Conservation (phyloP, 2,797 vertebrate genomes). For the Nasua narica region DNA sequence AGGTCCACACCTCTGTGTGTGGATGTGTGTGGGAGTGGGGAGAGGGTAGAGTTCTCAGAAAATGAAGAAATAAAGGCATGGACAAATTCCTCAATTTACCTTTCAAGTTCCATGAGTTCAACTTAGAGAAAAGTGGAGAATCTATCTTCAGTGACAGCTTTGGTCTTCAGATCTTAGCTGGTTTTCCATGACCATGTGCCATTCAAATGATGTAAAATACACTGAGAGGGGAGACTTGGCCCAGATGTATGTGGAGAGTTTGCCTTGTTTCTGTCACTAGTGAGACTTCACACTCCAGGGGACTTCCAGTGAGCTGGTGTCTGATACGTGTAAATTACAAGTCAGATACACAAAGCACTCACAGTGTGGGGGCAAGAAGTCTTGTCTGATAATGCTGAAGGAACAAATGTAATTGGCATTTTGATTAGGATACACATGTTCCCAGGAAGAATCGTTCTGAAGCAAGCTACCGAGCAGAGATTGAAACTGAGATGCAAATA, state of each 20-base stretch:
- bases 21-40: too few relatives aligned
- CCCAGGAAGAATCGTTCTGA: neutral
- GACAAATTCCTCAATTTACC: neutral
- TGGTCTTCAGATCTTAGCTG: neutral
- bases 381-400: neutral
- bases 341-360: neutral
- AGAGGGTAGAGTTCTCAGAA: neutral
- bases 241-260: neutral
- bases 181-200: neutral
- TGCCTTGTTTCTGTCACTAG: neutral
- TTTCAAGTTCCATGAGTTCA: neutral
- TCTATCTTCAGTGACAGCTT: neutral
- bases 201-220: neutral
- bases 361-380: neutral
- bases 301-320: neutral
- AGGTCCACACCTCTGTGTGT: neutral
- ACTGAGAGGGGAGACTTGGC: neutral
- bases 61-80: neutral
- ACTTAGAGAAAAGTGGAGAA: neutral
- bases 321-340: neutral
- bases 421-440: neutral
- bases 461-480: neutral
- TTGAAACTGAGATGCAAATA: conserved; percentile 27
- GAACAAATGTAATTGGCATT: neutral
- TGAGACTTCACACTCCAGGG: neutral